Base-by-base conservation (phyloP, 2,113 vertebrate species). In the Pycnonotus jocosus region DNA sequence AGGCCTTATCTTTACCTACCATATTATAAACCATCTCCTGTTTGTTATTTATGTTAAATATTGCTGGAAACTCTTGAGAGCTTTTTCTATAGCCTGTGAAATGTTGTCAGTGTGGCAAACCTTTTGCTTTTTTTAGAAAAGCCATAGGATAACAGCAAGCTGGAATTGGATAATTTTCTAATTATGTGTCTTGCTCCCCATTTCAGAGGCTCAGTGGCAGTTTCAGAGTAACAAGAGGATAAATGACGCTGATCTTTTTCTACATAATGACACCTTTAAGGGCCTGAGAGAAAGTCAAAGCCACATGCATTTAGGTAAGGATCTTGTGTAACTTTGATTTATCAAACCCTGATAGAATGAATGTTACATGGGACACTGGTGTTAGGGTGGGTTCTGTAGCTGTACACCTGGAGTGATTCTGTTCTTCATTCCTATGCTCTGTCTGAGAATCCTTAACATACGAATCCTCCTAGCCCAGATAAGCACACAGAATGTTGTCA, bases 31-130 rank as follows among this genome's bases (percentile, higher is more conserved):
- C 81, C 94, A 79, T 92, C 88, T 96, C 94, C 81, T 97, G 91
- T 96, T 97, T 97, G 97, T 98, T 98, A 97, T 80, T 91, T 90
- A 65, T 64, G 97, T 97, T 98, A 97, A 97, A 96, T 85, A 97
- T 92, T 97, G 96, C 92, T 97, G 96, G 97, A 97, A 97, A 93
- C 68, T 95, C 93, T 91, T 57, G 82, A 92, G 62, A 93, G 81
- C 83, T 96, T 72, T 84, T 65, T 78, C 79, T 73, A 60, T 86
- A 77, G 96, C 89, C 97, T 93, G 84, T 84, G 53, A 95, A 85
- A 33, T 57, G 93, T 89, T 94, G 90, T 96, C 93, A 93, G 92
- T 85, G 91, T 85, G 95, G 83, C 95, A 97, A 31, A 77, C 4
- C 4, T 97, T 96, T 97, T 96, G 95, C 94, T 97, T 77, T 94